Evolutionary conservation across 1,140 invertebrate genomes (phyloP).

Genomic region (Drosophila kanapiae): DNA sequence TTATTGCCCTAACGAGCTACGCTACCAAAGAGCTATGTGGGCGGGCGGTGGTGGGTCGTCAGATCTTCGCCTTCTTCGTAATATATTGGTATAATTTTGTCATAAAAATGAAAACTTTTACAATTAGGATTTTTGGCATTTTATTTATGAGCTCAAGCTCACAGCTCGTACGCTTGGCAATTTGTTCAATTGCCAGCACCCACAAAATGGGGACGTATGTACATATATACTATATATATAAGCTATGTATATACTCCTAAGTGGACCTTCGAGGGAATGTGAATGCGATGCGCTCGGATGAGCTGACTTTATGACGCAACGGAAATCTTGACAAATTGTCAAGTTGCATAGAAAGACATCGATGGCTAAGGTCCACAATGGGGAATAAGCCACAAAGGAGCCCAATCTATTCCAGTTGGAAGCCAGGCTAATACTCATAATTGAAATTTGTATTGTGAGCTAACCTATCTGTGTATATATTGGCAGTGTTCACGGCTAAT

Average conservation of each 20-base stretch:
- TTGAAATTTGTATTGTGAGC: slow-evolving; percentile 3
- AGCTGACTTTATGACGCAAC: slow-evolving; percentile 49
- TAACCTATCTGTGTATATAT: neutral
- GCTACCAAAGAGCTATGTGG: slow-evolving; percentile 47
- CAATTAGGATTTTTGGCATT: slow-evolving; percentile 67
- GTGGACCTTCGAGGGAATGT: slow-evolving; percentile 37
- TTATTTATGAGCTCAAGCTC: slow-evolving; percentile 67
- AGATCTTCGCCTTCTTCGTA: slow-evolving; percentile 35
- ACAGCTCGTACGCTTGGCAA: slow-evolving; percentile 35
- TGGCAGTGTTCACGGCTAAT: neutral
- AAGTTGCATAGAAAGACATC: slow-evolving; percentile 8
- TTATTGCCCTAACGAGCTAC: slow-evolving; percentile 62
- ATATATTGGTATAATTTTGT: slow-evolving; percentile 80
- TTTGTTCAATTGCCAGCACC: slow-evolving; percentile 44
- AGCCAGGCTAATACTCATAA: slow-evolving; percentile 2
- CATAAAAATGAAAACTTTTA: slow-evolving; percentile 81
- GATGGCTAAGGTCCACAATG: slow-evolving; percentile 4
- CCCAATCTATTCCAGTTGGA: slow-evolving; percentile 4
- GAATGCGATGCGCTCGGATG: slow-evolving; percentile 33
- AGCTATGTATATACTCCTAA: slow-evolving; percentile 9
- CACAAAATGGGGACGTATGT: slow-evolving; percentile 20
- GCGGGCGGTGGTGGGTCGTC: slow-evolving; percentile 9
- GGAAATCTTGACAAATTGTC: slow-evolving; percentile 72
- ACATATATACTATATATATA: slow-evolving; percentile 1
- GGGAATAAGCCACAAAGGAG: neutral